Evolutionary conservation across 2,797 vertebrate species (phyloP).

Genomic region (Geotrypetes seraphini): DNA sequence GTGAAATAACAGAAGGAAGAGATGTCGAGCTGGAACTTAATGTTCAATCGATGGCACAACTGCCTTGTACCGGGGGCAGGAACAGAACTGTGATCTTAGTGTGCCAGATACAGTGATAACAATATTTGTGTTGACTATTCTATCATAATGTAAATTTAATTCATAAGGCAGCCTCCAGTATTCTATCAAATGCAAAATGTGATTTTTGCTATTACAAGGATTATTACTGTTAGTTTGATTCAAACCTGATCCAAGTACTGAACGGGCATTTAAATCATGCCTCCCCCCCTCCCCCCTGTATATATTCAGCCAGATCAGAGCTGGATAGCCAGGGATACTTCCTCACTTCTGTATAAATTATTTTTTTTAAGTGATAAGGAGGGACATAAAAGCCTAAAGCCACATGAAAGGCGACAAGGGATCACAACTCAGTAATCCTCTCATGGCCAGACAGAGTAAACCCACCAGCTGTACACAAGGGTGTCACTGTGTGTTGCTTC

Average conservation of each 20-base stretch:
- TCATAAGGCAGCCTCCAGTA: background rate
- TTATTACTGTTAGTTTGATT: too few relatives aligned
- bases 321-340: too few relatives aligned
- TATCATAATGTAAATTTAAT: slow-evolving; percentile 3
- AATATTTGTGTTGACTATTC: slow-evolving; percentile 1
- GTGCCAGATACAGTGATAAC: background rate
- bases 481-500: too few relatives aligned
- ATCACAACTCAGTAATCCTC: background rate
- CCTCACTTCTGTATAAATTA: too few relatives aligned
- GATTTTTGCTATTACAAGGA: too few relatives aligned
- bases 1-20: background rate
- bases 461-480: too few relatives aligned
- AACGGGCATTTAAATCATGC: too few relatives aligned
- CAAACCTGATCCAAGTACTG: too few relatives aligned
- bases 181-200: background rate
- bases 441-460: too few relatives aligned
- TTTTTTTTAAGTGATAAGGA: background rate
- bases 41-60: background rate
- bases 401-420: background rate
- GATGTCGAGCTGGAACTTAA: background rate
- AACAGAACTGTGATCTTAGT: background rate
- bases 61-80: background rate
- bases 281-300: too few relatives aligned
- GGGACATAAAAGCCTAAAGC: background rate
- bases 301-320: too few relatives aligned